Evolutionary conservation across 53 echinoderm and acorn worm genomes (phyloP).

Genomic region (Pentamera pediparva): DNA sequence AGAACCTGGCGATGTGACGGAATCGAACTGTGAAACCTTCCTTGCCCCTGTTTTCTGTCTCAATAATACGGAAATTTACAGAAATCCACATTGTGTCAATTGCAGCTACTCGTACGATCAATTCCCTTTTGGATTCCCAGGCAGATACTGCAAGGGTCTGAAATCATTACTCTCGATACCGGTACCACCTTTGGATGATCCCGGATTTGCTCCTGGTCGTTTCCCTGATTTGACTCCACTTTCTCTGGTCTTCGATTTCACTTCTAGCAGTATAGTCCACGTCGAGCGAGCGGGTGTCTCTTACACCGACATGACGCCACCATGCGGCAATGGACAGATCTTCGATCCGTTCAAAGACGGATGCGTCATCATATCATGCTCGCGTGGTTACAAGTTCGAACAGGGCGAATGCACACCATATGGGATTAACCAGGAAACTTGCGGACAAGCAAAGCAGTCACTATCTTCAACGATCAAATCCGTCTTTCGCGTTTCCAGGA

Average conservation of each 20-base stretch:
- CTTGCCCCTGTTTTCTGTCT: conserved; percentile 6
- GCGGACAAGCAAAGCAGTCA: neutral
- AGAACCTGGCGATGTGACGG: too few species aligned
- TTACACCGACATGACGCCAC: neutral
- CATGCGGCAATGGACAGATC: neutral
- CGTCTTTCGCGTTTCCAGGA: neutral
- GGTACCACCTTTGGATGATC: too few species aligned
- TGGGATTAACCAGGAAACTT: neutral
- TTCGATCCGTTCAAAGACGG: neutral
- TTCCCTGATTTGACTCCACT: neutral
- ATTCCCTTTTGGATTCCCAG: neutral
- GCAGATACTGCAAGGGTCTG: neutral
- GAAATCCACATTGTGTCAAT: neutral
- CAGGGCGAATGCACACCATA: neutral
- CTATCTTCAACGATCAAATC: neutral
- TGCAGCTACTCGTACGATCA: neutral
- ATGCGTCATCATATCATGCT: neutral
- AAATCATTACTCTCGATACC: too few species aligned
- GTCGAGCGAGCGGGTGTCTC: neutral
- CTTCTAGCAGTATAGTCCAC: neutral
- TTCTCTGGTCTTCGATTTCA: conserved; percentile 11
- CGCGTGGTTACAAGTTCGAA: neutral
- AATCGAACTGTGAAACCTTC: neutral
- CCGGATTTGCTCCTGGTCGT: neutral
- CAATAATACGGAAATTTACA: neutral